Percentiles rank a stretch among this genome's conserved stretches.
Evolutionary conservation across 2,113 vertebrate genomes (phyloP).

Genomic region (Rousettus leschenaultii): DNA sequence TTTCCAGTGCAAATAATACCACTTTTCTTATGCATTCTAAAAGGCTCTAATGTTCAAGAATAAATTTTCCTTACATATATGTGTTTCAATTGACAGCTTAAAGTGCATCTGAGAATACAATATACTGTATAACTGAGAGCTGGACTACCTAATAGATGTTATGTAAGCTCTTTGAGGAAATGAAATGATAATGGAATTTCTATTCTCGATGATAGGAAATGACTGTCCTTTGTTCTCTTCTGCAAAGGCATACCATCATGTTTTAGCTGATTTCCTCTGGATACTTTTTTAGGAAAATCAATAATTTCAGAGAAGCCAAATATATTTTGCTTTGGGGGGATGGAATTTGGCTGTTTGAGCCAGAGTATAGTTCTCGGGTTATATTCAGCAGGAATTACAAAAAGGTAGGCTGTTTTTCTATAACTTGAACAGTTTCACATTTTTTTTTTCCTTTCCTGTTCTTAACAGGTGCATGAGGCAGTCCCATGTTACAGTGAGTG

Average conservation of each 20-base stretch:
- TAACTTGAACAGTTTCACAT: constrained; percentile 45
- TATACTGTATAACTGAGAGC: constrained; percentile 6
- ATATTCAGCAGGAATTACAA: constrained; percentile 49
- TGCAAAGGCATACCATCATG: constrained; percentile 50
- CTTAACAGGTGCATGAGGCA: constrained; percentile 92
- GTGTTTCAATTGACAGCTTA: constrained; percentile 62
- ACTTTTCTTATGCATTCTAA: constrained; percentile 64
- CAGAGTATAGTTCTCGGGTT: constrained; percentile 8
- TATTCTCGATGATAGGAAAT: constrained; percentile 70
- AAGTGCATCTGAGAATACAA: constrained; percentile 56
- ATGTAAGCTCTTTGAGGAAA: constrained; percentile 69
- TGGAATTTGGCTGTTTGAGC: constrained; percentile 19
- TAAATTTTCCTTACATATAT: constrained; percentile 61
- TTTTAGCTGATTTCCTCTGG: constrained; percentile 68
- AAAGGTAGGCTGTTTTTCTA: constrained; percentile 12
- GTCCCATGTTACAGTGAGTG: constrained; percentile 91
- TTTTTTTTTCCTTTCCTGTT: constrained; percentile 68
- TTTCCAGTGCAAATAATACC: constrained; percentile 24
- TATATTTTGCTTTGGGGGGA: background rate
- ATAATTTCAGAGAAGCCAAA: constrained; percentile 67
- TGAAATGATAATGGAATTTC: constrained; percentile 79
- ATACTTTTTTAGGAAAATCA: constrained; percentile 72
- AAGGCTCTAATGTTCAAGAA: constrained; percentile 37
- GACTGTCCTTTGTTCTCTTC: constrained; percentile 74
- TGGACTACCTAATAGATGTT: constrained; percentile 59